phyloP scores from a whole-genome alignment of 2,113 vertebrate genomes.

The Corynorhinus townsendii region DNA sequence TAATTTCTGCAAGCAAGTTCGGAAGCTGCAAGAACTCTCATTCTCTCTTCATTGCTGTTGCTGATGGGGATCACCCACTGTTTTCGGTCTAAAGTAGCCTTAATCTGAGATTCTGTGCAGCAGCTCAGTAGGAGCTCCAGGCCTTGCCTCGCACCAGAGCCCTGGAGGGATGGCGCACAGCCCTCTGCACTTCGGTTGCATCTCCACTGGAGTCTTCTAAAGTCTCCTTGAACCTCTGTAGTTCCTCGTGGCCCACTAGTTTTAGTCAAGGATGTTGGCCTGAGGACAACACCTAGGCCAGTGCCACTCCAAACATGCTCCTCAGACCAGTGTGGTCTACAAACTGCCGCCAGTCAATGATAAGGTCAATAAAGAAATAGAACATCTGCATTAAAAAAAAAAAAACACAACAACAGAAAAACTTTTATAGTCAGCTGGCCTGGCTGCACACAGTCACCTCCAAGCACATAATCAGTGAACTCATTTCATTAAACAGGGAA shows the following conservation, averaged over 20 bases:
- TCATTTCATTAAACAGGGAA: neutral
- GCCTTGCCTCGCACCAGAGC: neutral
- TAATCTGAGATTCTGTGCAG: neutral
- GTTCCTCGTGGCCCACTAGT: neutral
- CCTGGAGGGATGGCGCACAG: neutral
- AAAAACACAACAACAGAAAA: no score
- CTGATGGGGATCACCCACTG: neutral
- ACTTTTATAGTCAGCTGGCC: neutral
- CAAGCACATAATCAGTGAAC: neutral
- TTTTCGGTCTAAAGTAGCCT: neutral
- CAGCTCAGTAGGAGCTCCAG: neutral
- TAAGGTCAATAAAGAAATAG: neutral
- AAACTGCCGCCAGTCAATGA: neutral
- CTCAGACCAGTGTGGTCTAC: neutral
- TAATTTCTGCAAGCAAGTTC: neutral
- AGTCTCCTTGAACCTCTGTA: neutral
- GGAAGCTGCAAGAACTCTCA: neutral
- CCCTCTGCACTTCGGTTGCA: accelerated
- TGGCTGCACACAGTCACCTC: neutral
- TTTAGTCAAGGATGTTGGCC: neutral
- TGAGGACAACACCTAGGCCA: no score
- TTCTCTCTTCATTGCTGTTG: neutral
- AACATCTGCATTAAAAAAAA: neutral
- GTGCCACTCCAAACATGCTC: neutral
- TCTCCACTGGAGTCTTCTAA: neutral